Percentiles rank a stretch among this genome's conserved stretches.
These are phyloP conservation scores for Mesocricetus auratus DNA, from an alignment of 2,113 vertebrate genomes.

Conservation along the genomic window DNA sequence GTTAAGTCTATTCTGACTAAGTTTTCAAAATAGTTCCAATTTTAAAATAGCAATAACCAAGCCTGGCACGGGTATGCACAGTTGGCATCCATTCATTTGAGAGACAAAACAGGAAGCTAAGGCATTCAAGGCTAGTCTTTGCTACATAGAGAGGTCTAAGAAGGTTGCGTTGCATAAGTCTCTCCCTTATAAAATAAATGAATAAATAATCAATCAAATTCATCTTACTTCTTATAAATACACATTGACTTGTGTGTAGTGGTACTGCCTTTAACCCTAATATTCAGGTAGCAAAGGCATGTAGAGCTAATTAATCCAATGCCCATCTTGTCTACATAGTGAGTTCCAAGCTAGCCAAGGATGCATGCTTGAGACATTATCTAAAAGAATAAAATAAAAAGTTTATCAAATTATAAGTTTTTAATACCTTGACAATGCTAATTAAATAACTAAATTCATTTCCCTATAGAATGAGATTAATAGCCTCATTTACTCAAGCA, in stretches of 20 bases:
- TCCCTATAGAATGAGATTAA: not conserved
- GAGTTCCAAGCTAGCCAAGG: not conserved
- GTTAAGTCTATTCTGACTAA: not conserved
- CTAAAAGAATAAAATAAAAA: not conserved
- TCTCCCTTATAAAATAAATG: not conserved
- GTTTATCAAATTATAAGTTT: not conserved
- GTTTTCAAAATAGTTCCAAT: slow-evolving; percentile 29
- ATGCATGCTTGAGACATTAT: not conserved
- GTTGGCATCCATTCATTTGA: not conserved
- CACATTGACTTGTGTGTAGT: not conserved
- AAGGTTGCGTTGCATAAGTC: not conserved
- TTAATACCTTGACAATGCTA: not conserved
- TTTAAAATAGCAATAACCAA: not conserved
- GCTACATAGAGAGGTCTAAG: too few species aligned
- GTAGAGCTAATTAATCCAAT: not conserved
- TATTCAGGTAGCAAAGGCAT: too few species aligned
- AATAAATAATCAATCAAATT: not conserved
- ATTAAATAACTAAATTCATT: not conserved
- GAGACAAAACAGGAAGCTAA: not conserved
- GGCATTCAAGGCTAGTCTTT: not conserved
- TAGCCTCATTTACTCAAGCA: not conserved
- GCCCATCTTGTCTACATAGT: not conserved
- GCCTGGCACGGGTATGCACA: not conserved
- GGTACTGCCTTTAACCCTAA: not conserved
- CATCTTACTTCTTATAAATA: slow-evolving; percentile 28